phyloP scores from a whole-genome alignment of 2,888 invertebrate species.

The Ptychoptera albimana region DNA sequence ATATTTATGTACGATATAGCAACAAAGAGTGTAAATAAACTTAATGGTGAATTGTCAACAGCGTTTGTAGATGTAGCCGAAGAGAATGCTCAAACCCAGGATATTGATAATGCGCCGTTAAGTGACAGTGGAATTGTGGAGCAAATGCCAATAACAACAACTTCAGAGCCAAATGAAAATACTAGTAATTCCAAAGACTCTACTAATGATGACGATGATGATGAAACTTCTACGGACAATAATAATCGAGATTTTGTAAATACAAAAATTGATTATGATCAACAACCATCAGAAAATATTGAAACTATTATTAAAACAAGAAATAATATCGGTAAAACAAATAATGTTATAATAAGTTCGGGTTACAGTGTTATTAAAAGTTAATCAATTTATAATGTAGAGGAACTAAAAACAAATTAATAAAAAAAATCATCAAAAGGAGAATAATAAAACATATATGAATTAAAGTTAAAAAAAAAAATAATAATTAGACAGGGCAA shows the following conservation, averaged over 20 bases:
- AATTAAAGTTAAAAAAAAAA: too few species aligned
- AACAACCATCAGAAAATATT: slow-evolving; percentile 9
- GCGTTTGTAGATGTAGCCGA: slow-evolving; percentile 80
- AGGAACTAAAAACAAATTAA: neutral
- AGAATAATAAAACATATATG: neutral
- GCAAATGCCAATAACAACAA: slow-evolving; percentile 7
- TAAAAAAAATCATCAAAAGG: neutral
- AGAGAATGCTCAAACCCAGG: slow-evolving; percentile 56
- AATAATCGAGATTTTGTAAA: slow-evolving; percentile 18
- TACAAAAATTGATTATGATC: slow-evolving; percentile 18
- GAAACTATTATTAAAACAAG: slow-evolving; percentile 8
- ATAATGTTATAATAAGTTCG: slow-evolving; percentile 15
- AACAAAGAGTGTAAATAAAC: slow-evolving; percentile 55
- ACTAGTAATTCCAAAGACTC: neutral
- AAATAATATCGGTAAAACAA: slow-evolving; percentile 8
- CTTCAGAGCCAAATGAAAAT: neutral
- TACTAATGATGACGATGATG: slow-evolving; percentile 7
- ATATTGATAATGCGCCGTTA: slow-evolving; percentile 40
- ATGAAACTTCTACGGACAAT: slow-evolving; percentile 17
- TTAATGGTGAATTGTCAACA: slow-evolving; percentile 65
- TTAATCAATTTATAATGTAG: slow-evolving; percentile 3
- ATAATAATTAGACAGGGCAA: too few species aligned
- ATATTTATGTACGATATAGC: slow-evolving; percentile 77
- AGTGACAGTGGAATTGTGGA: slow-evolving; percentile 31
- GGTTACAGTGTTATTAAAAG: slow-evolving; percentile 18